These are phyloP conservation scores for Chrysolina americana DNA, from an alignment of 2,888 invertebrate species.

Conservation along the genomic window DNA sequence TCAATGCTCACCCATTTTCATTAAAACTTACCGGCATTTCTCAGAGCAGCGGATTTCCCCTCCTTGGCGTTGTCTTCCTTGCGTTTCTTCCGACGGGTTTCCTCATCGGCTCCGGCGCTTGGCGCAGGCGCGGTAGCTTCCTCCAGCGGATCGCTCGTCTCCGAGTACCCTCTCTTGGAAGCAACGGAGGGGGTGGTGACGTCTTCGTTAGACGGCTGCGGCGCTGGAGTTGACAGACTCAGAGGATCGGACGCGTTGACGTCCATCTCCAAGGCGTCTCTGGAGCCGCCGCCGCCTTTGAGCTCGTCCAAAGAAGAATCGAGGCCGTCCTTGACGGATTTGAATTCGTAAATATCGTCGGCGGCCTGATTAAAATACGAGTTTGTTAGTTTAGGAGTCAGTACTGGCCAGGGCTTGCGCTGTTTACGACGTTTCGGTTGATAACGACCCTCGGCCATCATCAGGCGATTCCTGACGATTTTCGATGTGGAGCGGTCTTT, in stretches of 20 bases:
- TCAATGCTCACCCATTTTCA: no score
- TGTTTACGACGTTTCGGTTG: no score
- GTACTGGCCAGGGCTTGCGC: no score
- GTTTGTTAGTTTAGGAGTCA: no score
- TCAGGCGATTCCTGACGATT: no score
- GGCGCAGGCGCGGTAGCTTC: conserved; percentile 24
- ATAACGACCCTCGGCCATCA: no score
- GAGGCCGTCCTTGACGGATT: conserved; percentile 71
- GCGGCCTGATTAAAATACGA: conserved; percentile 41
- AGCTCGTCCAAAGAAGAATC: conserved; percentile 36
- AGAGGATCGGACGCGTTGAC: conserved; percentile 58
- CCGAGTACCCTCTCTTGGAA: conserved; percentile 71
- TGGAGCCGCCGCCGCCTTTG: conserved; percentile 55
- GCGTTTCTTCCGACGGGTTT: conserved; percentile 81
- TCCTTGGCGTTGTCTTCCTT: conserved; percentile 82
- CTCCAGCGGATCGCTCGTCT: conserved; percentile 69
- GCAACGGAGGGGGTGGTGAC: conserved; percentile 44
- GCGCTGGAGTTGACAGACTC: conserved; percentile 53
- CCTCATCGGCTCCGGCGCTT: conserved; percentile 79
- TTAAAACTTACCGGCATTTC: conserved; percentile 66
- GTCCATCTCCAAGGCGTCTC: conserved; percentile 58
- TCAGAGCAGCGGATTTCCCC: conserved; percentile 77
- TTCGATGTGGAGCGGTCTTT: no score
- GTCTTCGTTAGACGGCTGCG: conserved; percentile 56
- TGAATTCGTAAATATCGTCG: conserved; percentile 76